Conservation (phyloP, 2,888 invertebrate species). For the Marronus borbonicus region DNA sequence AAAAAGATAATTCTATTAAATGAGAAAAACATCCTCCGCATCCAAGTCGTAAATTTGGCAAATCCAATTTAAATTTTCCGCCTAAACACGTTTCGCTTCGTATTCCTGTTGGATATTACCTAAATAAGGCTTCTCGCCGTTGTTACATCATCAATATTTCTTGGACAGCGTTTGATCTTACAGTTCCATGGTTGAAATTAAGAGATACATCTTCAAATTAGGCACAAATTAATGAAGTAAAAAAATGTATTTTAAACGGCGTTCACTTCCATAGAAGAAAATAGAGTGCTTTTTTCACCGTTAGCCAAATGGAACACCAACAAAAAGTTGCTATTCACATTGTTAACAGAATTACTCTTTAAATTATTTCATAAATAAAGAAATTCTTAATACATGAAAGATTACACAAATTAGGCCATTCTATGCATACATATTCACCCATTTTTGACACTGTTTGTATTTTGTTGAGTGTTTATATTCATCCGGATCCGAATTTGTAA, state of each 20-base stretch:
- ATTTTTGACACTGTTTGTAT: no score
- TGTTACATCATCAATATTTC: background rate
- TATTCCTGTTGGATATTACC: background rate
- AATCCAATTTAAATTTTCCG: conserved; percentile 34
- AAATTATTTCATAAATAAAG: no score
- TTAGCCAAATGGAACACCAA: no score
- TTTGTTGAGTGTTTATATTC: no score
- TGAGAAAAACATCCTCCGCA: conserved; percentile 1
- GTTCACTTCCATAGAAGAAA: background rate
- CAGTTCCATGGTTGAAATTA: conserved; percentile 9
- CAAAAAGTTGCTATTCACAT: no score
- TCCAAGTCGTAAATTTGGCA: conserved; percentile 22
- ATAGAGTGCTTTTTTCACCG: no score
- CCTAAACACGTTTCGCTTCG: conserved; percentile 23
- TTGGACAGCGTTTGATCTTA: background rate
- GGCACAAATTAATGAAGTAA: conserved; percentile 10
- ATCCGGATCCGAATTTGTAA: no score
- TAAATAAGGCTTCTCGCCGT: background rate
- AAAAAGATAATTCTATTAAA: conserved; percentile 25
- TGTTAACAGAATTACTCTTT: no score
- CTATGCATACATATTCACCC: no score
- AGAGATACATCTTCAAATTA: background rate
- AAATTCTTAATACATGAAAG: no score
- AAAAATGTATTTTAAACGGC: background rate
- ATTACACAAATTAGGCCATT: no score